Conservation (phyloP, 2,888 invertebrate genomes). For the Lissocephala sabroskyi region DNA sequence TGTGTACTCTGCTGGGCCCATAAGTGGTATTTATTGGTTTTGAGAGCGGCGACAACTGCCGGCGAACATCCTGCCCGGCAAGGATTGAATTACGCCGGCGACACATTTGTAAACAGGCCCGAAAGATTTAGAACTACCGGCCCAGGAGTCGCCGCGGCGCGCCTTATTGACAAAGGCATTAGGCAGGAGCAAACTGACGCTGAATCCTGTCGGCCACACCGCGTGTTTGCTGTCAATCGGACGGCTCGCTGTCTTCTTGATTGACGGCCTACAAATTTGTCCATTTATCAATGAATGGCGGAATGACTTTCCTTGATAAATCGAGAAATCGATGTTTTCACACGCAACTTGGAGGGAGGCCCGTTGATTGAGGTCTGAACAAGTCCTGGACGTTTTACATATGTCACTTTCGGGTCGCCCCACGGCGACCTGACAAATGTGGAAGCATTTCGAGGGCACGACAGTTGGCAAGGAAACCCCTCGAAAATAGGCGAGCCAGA, state of each 20-base stretch:
- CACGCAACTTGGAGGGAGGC: slow-evolving; percentile 36
- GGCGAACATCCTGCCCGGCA: slow-evolving; percentile 43
- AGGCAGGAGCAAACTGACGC: slow-evolving; percentile 12
- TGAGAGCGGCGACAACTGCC: slow-evolving; percentile 18
- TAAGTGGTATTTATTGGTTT: slow-evolving; percentile 63
- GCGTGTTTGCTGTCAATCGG: slow-evolving; percentile 46
- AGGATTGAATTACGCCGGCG: slow-evolving; percentile 61
- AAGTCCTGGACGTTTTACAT: no score
- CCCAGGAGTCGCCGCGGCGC: slow-evolving; percentile 41
- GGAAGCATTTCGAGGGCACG: slow-evolving; percentile 6
- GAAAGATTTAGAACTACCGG: slow-evolving; percentile 50
- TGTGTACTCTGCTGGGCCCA: slow-evolving; percentile 26
- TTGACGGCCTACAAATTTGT: slow-evolving; percentile 59
- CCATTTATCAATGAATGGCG: slow-evolving; percentile 47
- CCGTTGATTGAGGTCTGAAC: no score
- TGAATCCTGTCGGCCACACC: slow-evolving; percentile 22
- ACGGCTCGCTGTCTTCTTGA: slow-evolving; percentile 24
- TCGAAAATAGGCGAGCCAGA: slow-evolving; percentile 47
- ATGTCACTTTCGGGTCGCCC: no score
- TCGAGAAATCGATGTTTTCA: slow-evolving; percentile 47
- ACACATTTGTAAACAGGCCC: slow-evolving; percentile 59
- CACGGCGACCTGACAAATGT: no score
- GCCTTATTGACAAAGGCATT: slow-evolving; percentile 55
- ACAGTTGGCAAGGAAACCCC: slow-evolving; percentile 38
- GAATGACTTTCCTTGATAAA: slow-evolving; percentile 36